Conservation (phyloP, 2,888 invertebrate genomes). For the Lumbricus terrestris region DNA sequence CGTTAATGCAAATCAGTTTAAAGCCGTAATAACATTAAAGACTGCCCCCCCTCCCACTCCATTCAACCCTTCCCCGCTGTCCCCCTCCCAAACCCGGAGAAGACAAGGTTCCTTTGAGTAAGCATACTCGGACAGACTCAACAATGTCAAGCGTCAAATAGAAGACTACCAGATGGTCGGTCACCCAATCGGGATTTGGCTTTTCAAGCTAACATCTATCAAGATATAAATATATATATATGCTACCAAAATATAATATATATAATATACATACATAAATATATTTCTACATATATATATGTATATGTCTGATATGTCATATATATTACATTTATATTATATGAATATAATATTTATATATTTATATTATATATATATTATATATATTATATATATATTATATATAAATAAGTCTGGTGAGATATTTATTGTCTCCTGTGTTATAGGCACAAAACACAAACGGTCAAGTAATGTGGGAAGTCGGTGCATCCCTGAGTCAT, state of each 20-base stretch:
- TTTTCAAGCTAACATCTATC: background rate
- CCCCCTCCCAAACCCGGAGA: background rate
- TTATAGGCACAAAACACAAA: background rate
- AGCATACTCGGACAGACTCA: background rate
- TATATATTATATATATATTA: too few relatives aligned
- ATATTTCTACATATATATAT: too few relatives aligned
- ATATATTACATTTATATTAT: too few relatives aligned
- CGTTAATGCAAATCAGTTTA: conserved; percentile 3
- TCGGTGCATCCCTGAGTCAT: background rate
- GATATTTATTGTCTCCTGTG: background rate
- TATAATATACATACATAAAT: too few relatives aligned
- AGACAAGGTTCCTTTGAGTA: background rate
- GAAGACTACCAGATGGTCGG: background rate
- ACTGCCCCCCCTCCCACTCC: background rate
- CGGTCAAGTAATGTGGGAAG: background rate
- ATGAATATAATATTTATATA: too few relatives aligned
- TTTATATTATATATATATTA: too few relatives aligned
- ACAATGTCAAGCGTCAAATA: background rate
- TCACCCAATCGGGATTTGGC: background rate
- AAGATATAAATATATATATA: too few relatives aligned
- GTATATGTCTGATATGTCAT: too few relatives aligned
- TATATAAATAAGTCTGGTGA: background rate
- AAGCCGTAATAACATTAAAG: background rate
- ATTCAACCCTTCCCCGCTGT: background rate
- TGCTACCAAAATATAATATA: too few relatives aligned